These are phyloP conservation scores for Engystomops pustulosus DNA, from an alignment of 2,113 vertebrate species.

Conservation along the genomic window DNA sequence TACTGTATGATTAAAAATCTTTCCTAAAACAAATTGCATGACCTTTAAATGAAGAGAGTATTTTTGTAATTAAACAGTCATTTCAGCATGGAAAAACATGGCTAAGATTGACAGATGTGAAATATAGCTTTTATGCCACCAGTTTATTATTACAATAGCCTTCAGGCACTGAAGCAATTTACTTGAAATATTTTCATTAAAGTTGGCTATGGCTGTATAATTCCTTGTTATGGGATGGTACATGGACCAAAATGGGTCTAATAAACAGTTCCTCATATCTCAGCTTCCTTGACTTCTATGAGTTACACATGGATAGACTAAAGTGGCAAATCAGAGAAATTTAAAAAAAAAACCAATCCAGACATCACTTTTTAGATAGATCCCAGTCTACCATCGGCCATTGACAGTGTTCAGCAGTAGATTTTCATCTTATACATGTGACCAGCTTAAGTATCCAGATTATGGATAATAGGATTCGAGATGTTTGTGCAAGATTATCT, in stretches of 20 bases:
- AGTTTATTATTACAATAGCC: conserved; percentile 16
- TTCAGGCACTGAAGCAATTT: background rate
- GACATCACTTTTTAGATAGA: no score
- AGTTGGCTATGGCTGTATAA: background rate
- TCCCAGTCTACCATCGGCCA: no score
- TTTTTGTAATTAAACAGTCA: conserved; percentile 25
- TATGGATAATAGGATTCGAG: no score
- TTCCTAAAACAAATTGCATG: background rate
- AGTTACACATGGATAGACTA: background rate
- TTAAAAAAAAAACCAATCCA: no score
- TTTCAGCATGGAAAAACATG: background rate
- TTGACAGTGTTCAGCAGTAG: no score
- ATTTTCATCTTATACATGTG: no score
- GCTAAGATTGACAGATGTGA: background rate
- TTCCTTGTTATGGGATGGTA: background rate
- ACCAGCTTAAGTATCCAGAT: no score
- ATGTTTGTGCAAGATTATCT: no score
- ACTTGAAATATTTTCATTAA: background rate
- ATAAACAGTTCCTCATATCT: background rate
- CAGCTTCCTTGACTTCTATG: background rate
- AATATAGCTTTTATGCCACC: background rate
- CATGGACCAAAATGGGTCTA: background rate
- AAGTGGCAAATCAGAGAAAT: no score
- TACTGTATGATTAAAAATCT: background rate
- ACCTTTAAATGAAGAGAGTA: conserved; percentile 19